phyloP scores from a whole-genome alignment of 2,888 invertebrate genomes.

The Ophion slaviceki region DNA sequence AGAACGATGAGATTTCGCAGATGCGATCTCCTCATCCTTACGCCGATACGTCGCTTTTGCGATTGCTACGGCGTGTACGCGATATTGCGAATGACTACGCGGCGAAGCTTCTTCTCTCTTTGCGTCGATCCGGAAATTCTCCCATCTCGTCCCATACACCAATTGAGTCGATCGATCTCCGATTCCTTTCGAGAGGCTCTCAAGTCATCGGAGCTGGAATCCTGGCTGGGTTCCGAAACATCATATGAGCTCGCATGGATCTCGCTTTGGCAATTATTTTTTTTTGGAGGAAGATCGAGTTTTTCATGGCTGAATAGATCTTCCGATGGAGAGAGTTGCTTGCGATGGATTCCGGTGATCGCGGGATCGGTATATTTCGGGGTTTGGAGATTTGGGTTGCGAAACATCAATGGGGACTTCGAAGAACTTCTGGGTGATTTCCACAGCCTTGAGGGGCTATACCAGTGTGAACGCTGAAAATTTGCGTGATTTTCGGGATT shows the following conservation, averaged over 20 bases:
- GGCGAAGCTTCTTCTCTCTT: neutral
- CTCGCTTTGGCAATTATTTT: neutral
- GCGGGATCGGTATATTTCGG: too few species aligned
- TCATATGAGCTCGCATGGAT: neutral
- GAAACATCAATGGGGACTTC: too few species aligned
- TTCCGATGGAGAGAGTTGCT: neutral
- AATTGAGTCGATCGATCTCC: neutral
- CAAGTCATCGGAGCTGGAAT: neutral
- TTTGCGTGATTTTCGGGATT: too few species aligned
- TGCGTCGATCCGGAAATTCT: neutral
- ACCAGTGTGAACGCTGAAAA: too few species aligned
- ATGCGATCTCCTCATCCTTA: conserved; percentile 60
- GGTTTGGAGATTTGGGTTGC: too few species aligned
- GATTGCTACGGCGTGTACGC: conserved; percentile 46
- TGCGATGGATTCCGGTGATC: neutral
- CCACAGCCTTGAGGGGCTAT: too few species aligned
- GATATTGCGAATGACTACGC: conserved; percentile 46
- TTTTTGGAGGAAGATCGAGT: neutral
- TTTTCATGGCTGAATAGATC: neutral
- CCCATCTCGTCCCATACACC: neutral
- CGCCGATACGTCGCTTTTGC: conserved; percentile 40
- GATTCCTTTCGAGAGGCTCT: neutral
- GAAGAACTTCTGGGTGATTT: too few species aligned
- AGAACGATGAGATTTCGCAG: conserved; percentile 65
- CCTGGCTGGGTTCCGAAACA: neutral